These are phyloP conservation scores for Oncorhynchus mykiss DNA, from an alignment of 2,113 vertebrate species.

Conservation along the genomic window DNA sequence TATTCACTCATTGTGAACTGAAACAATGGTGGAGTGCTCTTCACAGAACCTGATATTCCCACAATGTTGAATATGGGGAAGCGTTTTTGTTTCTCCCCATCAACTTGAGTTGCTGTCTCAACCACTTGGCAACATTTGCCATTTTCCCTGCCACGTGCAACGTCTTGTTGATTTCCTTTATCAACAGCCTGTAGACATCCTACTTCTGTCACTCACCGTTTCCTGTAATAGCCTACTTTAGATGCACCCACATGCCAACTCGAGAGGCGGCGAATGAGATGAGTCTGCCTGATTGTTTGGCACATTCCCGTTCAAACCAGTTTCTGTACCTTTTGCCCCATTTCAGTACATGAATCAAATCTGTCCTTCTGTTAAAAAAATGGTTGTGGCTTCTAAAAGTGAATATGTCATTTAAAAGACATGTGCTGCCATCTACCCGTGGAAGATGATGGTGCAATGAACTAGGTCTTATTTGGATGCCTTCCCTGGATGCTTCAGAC, in stretches of 20 bases:
- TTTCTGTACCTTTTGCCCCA: not conserved
- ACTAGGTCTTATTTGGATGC: too few relatives aligned
- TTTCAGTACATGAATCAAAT: constrained; percentile 48
- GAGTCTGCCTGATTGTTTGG: constrained; percentile 42
- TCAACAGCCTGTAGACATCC: constrained; percentile 28
- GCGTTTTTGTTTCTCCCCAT: constrained; percentile 48
- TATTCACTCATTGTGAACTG: too few relatives aligned
- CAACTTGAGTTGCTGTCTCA: constrained; percentile 28
- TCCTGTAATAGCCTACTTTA: constrained; percentile 55
- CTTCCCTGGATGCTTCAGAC: too few relatives aligned
- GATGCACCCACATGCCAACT: constrained; percentile 33
- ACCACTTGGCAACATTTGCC: constrained; percentile 34
- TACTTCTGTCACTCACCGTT: constrained; percentile 48
- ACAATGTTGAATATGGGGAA: not conserved
- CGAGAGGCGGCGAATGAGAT: too few relatives aligned
- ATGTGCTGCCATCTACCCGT: constrained; percentile 24
- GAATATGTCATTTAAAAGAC: too few relatives aligned
- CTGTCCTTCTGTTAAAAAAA: not conserved
- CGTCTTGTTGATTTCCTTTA: constrained; percentile 58
- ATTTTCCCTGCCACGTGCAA: constrained; percentile 47
- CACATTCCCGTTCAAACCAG: constrained; percentile 26
- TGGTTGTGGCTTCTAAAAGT: not conserved
- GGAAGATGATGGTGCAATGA: too few relatives aligned
- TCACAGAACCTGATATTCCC: too few relatives aligned
- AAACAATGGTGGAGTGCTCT: too few relatives aligned